phyloP scores from a whole-genome alignment of 2,888 invertebrate genomes.

The Sisyra nigra region DNA sequence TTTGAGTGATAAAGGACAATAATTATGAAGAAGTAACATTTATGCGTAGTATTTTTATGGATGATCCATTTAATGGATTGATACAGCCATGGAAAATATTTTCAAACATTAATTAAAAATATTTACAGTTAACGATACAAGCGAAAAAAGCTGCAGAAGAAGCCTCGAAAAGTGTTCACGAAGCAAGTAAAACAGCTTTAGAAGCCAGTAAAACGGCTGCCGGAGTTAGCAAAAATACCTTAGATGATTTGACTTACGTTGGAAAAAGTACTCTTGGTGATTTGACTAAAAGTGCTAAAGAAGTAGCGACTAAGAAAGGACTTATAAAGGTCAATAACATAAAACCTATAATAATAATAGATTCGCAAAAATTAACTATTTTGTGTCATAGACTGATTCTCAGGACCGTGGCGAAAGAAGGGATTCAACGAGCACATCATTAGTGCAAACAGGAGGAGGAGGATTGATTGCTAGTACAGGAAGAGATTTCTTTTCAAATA shows the following conservation, averaged over 20 bases:
- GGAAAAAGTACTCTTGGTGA: constrained; percentile 83
- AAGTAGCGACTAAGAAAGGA: constrained; percentile 73
- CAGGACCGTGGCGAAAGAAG: constrained; percentile 27
- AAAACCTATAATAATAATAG: background rate
- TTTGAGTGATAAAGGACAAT: too few relatives aligned
- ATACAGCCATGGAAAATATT: too few relatives aligned
- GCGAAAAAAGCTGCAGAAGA: constrained; percentile 79
- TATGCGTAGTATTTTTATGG: too few relatives aligned
- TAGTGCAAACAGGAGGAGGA: constrained; percentile 42
- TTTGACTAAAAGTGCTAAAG: constrained; percentile 80
- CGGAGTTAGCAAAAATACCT: constrained; percentile 72
- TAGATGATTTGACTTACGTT: constrained; percentile 77
- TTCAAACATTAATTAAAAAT: constrained; percentile 1
- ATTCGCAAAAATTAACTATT: background rate
- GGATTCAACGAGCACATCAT: constrained; percentile 40
- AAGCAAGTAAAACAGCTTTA: constrained; percentile 68
- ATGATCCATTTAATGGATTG: too few relatives aligned
- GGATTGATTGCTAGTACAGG: constrained; percentile 47
- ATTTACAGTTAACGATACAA: constrained; percentile 56
- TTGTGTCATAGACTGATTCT: constrained; percentile 7
- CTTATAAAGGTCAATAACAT: constrained; percentile 45
- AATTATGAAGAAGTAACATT: too few relatives aligned
- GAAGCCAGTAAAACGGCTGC: constrained; percentile 81
- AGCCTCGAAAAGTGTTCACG: constrained; percentile 65
- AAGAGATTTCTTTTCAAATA: constrained; percentile 75